Percentiles rank a stretch among this genome's conserved stretches.
These are phyloP conservation scores for Mormyrus hasselquistii DNA, from an alignment of 2,797 vertebrate genomes.

Conservation along the genomic window DNA sequence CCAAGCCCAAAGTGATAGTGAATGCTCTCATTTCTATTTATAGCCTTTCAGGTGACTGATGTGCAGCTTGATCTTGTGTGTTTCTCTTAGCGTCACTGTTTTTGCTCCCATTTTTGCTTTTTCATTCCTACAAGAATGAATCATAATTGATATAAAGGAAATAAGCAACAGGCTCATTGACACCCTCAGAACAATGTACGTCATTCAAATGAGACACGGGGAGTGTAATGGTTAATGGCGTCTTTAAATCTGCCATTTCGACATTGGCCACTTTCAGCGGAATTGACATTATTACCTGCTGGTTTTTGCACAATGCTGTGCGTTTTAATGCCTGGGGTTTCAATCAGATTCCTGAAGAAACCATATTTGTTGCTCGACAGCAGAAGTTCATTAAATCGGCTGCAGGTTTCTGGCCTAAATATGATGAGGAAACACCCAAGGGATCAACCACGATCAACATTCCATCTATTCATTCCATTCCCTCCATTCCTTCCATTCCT, in stretches of 20 bases:
- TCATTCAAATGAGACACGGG: neutral
- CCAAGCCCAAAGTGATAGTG: conserved; percentile 57
- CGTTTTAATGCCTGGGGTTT: neutral
- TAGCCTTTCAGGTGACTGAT: conserved; percentile 62
- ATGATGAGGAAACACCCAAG: neutral
- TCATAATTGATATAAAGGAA: conserved; percentile 37
- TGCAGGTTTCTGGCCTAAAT: neutral
- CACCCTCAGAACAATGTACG: neutral
- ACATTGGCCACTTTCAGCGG: neutral
- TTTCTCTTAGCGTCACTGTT: conserved; percentile 52
- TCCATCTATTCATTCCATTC: neutral
- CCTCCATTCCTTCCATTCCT: too few species aligned
- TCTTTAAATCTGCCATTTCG: neutral
- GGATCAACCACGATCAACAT: neutral
- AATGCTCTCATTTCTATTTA: conserved; percentile 68
- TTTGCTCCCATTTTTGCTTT: conserved; percentile 40
- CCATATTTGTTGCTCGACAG: neutral
- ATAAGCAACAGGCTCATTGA: conserved; percentile 35
- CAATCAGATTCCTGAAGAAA: neutral
- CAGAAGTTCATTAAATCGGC: neutral
- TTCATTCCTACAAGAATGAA: conserved; percentile 46
- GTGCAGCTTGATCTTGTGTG: conserved; percentile 58
- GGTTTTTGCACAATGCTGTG: neutral
- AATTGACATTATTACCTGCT: neutral
- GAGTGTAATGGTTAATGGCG: neutral